Percentiles rank a stretch among this genome's conserved stretches.
Evolutionary conservation across 2,888 invertebrate genomes (phyloP).

Genomic region (Cotesia congregata): DNA sequence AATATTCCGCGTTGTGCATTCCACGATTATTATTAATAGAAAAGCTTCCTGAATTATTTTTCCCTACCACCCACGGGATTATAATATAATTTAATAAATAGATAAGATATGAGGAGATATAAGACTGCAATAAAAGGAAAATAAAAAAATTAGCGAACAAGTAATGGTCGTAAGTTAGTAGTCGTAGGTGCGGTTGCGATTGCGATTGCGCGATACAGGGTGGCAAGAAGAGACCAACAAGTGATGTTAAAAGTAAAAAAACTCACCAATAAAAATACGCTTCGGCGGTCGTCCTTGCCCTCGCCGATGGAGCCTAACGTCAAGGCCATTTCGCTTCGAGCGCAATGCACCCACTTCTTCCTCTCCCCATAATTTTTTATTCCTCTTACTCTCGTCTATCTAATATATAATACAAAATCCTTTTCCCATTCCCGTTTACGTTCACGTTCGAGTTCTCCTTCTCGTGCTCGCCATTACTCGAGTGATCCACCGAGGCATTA

Average conservation of each 20-base stretch:
- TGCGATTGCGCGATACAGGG: not conserved
- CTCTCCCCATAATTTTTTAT: slow-evolving; percentile 14
- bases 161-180: slow-evolving; percentile 8
- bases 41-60: not conserved
- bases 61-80: not conserved
- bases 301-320: slow-evolving; percentile 62
- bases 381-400: slow-evolving; percentile 33
- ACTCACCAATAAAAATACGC: slow-evolving; percentile 47
- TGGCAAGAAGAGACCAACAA: slow-evolving; percentile 19
- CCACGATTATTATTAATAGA: not conserved
- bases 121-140: not conserved
- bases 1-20: not conserved
- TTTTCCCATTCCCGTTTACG: not conserved
- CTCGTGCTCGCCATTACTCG: not conserved
- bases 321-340: slow-evolving; percentile 67
- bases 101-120: not conserved
- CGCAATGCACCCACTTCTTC: slow-evolving; percentile 64
- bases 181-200: slow-evolving; percentile 9
- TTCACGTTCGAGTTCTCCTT: not conserved
- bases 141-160: slow-evolving; percentile 3
- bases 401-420: slow-evolving; percentile 37
- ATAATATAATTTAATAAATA: not conserved
- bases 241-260: slow-evolving; percentile 21
- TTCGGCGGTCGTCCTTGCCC: slow-evolving; percentile 69
- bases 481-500: too few relatives aligned